phyloP scores from a whole-genome alignment of 2,888 invertebrate species.

The Dione vanillae region DNA sequence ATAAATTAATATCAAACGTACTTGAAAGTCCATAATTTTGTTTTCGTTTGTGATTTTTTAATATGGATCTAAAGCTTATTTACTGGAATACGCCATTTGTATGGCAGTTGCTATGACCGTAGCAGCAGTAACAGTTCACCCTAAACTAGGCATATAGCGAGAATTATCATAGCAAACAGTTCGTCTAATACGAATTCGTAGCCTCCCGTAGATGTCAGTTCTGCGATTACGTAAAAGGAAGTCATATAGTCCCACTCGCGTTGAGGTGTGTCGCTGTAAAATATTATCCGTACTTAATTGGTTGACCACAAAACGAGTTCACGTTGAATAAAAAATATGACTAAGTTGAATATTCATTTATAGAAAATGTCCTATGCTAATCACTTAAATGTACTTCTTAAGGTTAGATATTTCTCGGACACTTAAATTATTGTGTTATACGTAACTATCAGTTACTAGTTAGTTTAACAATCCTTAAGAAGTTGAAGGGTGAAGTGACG shows the following conservation, averaged over 20 bases:
- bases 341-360: too few relatives aligned
- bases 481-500: conserved; percentile 58
- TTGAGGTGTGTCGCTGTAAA: conserved; percentile 61
- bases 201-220: conserved; percentile 68
- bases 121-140: conserved; percentile 75
- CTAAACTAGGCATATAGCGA: conserved; percentile 63
- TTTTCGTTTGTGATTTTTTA: conserved; percentile 66
- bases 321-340: too few relatives aligned
- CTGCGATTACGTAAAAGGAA: conserved; percentile 69
- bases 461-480: conserved; percentile 67
- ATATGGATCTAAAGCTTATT: conserved; percentile 69
- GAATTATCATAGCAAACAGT: conserved; percentile 59
- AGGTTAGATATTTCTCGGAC: too few relatives aligned
- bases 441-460: conserved; percentile 44
- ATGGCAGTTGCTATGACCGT: conserved; percentile 71
- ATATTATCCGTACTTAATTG: not conserved
- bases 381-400: too few relatives aligned
- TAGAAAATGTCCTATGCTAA: too few relatives aligned
- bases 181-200: conserved; percentile 67
- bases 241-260: conserved; percentile 71
- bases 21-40: conserved; percentile 75
- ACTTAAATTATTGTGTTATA: too few relatives aligned
- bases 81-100: conserved; percentile 69
- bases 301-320: too few relatives aligned
- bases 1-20: conserved; percentile 48